These are phyloP conservation scores for Porites lobata DNA, from an alignment of 92 coral and sea anemone species.

Conservation along the genomic window DNA sequence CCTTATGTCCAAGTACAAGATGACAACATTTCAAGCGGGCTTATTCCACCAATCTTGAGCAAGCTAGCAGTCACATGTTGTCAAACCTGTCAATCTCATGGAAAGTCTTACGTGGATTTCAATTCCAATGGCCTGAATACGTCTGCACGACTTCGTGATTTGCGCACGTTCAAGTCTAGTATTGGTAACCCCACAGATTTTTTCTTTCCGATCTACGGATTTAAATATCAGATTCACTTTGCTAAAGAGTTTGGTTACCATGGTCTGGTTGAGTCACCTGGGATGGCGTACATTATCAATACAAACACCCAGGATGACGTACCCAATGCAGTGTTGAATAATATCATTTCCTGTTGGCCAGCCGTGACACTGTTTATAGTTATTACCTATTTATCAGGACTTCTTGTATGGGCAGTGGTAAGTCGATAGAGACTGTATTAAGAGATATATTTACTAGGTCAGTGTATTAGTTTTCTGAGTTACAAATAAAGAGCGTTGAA, in stretches of 20 bases:
- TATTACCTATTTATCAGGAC: conserved; percentile 59
- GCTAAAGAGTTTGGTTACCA: conserved; percentile 60
- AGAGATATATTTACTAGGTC: no score
- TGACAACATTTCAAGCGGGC: conserved; percentile 45
- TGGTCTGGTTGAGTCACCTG: conserved; percentile 67
- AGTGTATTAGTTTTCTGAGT: no score
- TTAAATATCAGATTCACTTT: conserved; percentile 34
- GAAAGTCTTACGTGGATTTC: conserved; percentile 28
- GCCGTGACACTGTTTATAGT: conserved; percentile 11
- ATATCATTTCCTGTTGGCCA: conserved; percentile 56
- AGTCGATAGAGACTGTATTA: not conserved
- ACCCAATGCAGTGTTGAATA: conserved; percentile 41
- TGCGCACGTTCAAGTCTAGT: conserved; percentile 24
- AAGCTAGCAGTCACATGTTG: conserved; percentile 71
- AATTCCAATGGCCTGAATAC: conserved; percentile 27
- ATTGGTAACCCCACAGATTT: conserved; percentile 49
- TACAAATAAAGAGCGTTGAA: no score
- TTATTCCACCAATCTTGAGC: conserved; percentile 71
- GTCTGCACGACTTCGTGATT: conserved; percentile 15
- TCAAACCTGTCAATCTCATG: conserved; percentile 66
- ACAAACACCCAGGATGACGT: conserved; percentile 41
- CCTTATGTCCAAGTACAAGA: conserved; percentile 55
- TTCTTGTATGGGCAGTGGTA: conserved; percentile 54
- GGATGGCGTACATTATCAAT: conserved; percentile 55
- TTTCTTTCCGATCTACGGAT: conserved; percentile 57